Evolutionary conservation across 2,113 vertebrate species (phyloP), one percentile per base, ranked within the genome.

Genomic region (Ochotona princeps): DNA sequence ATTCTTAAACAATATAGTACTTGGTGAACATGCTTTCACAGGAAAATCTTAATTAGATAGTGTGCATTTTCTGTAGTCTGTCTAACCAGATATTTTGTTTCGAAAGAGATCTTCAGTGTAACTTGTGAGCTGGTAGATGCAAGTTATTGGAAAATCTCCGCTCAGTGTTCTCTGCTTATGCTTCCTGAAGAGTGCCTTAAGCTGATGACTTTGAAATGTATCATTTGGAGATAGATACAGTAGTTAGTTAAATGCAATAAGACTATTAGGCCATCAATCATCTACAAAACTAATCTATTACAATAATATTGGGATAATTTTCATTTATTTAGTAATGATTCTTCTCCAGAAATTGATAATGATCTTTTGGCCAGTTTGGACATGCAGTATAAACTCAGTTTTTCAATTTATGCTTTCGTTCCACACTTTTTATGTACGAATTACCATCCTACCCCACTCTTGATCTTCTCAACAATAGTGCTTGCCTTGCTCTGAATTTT

Each of bases 41-140:
- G 91, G 85, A 83, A 26, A 80, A n/a, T 93, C 89, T 95, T 90
- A 83, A 91, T 89, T 30, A 17, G 79, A 91, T 93, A 76, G 89
- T 20, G 26, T 91, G 0, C 0, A 15, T 0, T 83, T 86, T 84
- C 38, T 30, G 54, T 25, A 89, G 47, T 94, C 51, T 57, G 54
- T 83, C 20, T 35, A 87, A 49, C 23, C 66, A 78, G 57, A n/a
- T n/a, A 83, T 2, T 5, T 87, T 82, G 13, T 8, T 90, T 76
- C 74, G n/a, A 70, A 82, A 75, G 47, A 83, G 86, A 63, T 26
- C 21, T 10, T 74, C 28, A 25, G 0, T 30, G 20, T 57, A 49
- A 79, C 13, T n/a, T 47, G 15, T 70, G 32, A 67, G 12, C 32
- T 44, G 47, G 38, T 25, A 91, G 90, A 82, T 21, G 8, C 21